Percentiles rank a stretch among this genome's conserved stretches.
phyloP scores from a whole-genome alignment of 2,888 invertebrate genomes.

The Galeopsomyia nigrocyanea region DNA sequence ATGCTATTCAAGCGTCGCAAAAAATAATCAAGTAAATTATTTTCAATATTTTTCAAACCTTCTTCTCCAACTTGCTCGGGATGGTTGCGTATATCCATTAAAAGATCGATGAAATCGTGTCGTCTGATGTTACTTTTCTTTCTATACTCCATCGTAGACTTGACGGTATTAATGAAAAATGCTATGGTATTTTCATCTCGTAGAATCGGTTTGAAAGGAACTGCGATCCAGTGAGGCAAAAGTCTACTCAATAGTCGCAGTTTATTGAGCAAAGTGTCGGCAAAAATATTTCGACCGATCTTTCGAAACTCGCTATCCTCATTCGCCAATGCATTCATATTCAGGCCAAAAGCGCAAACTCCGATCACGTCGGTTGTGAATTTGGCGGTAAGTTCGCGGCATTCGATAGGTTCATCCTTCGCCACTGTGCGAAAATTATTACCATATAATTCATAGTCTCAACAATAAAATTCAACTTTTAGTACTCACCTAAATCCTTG shows the following conservation, averaged over 20 bases:
- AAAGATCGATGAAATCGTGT: conserved; percentile 61
- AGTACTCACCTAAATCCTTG: too few species aligned
- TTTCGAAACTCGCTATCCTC: conserved; percentile 64
- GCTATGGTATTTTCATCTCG: conserved; percentile 50
- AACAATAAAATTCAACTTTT: too few species aligned
- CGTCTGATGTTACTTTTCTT: too few species aligned
- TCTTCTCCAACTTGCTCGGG: conserved; percentile 30
- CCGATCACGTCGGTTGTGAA: conserved; percentile 70
- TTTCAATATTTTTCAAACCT: conserved; percentile 13
- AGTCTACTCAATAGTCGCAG: not conserved
- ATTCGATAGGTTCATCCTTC: conserved; percentile 50
- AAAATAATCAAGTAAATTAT: too few species aligned
- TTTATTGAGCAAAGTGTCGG: conserved; percentile 27
- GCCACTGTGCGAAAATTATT: too few species aligned
- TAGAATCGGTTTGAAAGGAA: not conserved
- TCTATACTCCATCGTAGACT: conserved; percentile 59
- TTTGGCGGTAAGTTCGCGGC: conserved; percentile 62
- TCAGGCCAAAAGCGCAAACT: conserved; percentile 67
- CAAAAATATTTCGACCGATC: conserved; percentile 57
- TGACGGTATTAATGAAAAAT: conserved; percentile 59
- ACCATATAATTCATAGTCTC: too few species aligned
- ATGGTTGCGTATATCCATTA: conserved; percentile 57
- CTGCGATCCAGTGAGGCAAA: conserved; percentile 3
- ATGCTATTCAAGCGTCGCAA: too few species aligned
- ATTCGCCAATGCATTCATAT: conserved; percentile 63